Base-by-base conservation (phyloP, 2,888 invertebrate species). In the Stenoptilia bipunctidactyla region DNA sequence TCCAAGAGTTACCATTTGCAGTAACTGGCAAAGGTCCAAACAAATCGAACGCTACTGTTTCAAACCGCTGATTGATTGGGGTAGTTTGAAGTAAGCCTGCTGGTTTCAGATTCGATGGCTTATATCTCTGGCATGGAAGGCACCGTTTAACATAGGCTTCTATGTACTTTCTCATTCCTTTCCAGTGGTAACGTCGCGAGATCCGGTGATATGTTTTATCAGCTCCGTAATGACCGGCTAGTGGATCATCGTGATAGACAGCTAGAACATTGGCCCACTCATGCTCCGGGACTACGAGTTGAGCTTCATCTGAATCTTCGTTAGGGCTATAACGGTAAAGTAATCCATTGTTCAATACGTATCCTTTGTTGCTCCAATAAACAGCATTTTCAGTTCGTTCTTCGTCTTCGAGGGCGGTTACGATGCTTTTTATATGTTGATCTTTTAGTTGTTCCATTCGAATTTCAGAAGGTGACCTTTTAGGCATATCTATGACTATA, bases 291-390 rank as follows among this genome's bases (percentile, higher is more conserved):
- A 48, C 42, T 1, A 51, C 44, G 6, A 50, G 15, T 15, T 45
- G 49, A n/a, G 39, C 36, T 0, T 44, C 38, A 0, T 50, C 51
- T 2, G 10, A n/a, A 1, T 49, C 40, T 9, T 1, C n/a, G 8
- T 41, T 36, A 0, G 45, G 39, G 6, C 10, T 15, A 14, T 45
- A 38, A 1, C 49, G 36, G 34, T 52, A 52, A 4, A 51, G 27
- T 1, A 51, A 2, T 0, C 48, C 49, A 30, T 50, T 37, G 15
- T 44, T 47, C 36, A 49, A 37, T 0, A 47, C 1, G 12, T 51
- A 51, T 0, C 51, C 51, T 38, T 49, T 50, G 0, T 25, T 34
- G 9, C 42, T 45, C 48, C 51, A 51, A 12, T 47, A 46, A 5
- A 8, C 14, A 1, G 40, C 45, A 8, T 39, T 34, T 14, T 44